Base-by-base conservation (phyloP, 2,797 vertebrate species). In the Sebastes kiyomatsui region DNA sequence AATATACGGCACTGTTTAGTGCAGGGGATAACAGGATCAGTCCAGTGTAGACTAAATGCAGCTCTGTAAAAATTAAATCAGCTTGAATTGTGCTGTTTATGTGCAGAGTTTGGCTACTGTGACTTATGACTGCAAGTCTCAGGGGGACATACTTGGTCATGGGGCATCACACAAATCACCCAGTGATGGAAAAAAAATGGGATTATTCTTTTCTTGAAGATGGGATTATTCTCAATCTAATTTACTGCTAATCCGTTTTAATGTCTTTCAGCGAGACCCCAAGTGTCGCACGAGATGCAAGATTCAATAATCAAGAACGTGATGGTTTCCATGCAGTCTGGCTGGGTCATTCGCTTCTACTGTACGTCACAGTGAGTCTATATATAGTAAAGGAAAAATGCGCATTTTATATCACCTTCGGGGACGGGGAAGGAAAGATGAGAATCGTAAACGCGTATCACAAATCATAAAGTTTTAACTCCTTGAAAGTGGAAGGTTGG, bases 401-500 rank as follows among this genome's bases (percentile, higher is more conserved):
- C 18, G 4, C 38, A 55, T 59, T 71, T 56, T 46, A 72, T 82
- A 82, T 87, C 74, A 79, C 83, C 52, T 54, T 20, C 20, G 73
- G 20, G 76, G 83, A 87, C 69, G 10, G 49, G 25, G 72, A 81
- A 52, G 73, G 69, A 72, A 79, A 76, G 74, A 88, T 73, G 80
- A 88, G 64, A 81, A 82, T 89, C 79, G 61, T 90, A 88, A 93
- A 93, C 18, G 54, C 23, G 81, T 87, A 91, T 90, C 83, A 80
- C 80, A 91, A 92, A 88, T 91, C 88, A 84, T 84, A 88, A 92
- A 93, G 81, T 93, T 92, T 91, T 85, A 90, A 90, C 91, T 94
- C 84, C 85, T 89, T 91, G 84, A 90, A 93, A 92, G 87, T 88
- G 87, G 86, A 91, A 89, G 93, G 91, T 87, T 91, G 95, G 90